These are phyloP conservation scores for Entomobrya proxima DNA, from an alignment of 2,888 invertebrate species.

Conservation along the genomic window DNA sequence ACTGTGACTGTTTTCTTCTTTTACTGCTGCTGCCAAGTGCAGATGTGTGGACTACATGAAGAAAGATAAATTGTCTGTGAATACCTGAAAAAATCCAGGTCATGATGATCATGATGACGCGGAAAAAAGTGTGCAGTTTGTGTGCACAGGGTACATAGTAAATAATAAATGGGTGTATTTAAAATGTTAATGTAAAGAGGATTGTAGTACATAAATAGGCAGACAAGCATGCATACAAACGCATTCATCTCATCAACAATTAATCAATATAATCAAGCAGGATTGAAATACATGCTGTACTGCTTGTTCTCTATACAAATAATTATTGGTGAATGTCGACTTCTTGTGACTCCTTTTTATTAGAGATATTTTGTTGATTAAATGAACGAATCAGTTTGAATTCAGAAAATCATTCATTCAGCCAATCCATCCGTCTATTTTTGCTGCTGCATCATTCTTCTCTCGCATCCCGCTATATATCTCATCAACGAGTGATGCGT, in stretches of 20 bases:
- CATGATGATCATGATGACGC: conserved; percentile 12
- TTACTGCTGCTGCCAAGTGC: conserved; percentile 38
- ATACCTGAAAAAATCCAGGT: conserved; percentile 49
- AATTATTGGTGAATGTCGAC: conserved; percentile 13
- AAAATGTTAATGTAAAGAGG: neutral
- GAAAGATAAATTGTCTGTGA: conserved; percentile 38
- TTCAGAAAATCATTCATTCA: conserved; percentile 19
- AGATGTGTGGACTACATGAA: conserved; percentile 19
- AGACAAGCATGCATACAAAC: neutral
- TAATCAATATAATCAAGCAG: conserved; percentile 51
- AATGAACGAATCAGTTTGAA: conserved; percentile 49
- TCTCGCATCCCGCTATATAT: conserved; percentile 2
- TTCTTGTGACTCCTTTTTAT: conserved; percentile 32
- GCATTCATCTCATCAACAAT: conserved; percentile 40
- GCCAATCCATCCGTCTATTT: conserved; percentile 2
- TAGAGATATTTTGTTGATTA: conserved; percentile 30
- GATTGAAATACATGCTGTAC: conserved; percentile 33
- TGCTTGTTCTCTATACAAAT: neutral
- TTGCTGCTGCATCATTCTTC: conserved; percentile 43
- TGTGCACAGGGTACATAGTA: neutral
- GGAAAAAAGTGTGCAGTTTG: neutral
- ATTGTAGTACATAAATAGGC: neutral
- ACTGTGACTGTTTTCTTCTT: neutral
- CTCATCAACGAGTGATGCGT: neutral
- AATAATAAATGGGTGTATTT: neutral